A percentile compares a stretch with the other conserved stretches of the same genome.
Evolutionary conservation across 1,140 invertebrate genomes (phyloP).

Genomic region (Charaxes varanes): DNA sequence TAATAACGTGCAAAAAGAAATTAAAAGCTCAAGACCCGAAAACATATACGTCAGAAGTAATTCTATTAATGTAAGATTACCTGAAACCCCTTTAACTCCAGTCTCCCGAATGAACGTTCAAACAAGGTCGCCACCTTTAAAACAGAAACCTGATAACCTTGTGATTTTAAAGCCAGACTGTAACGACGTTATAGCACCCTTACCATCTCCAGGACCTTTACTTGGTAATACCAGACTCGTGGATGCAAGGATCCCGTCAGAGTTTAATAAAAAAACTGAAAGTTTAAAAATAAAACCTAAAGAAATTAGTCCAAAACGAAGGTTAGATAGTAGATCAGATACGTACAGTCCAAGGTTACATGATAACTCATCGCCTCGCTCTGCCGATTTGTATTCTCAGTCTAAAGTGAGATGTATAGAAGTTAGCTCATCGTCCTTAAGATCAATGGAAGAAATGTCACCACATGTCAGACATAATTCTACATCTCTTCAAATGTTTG

Average conservation of each 20-base stretch:
- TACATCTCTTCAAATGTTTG: slow-evolving; percentile 82
- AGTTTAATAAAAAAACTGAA: slow-evolving; percentile 48
- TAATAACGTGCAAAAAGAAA: slow-evolving; percentile 43
- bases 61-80: slow-evolving; percentile 73
- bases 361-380: slow-evolving; percentile 54
- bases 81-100: slow-evolving; percentile 55
- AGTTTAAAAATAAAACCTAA: slow-evolving; percentile 46
- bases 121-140: slow-evolving; percentile 54
- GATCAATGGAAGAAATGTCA: slow-evolving; percentile 76
- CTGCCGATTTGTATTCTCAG: slow-evolving; percentile 60
- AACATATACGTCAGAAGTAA: slow-evolving; percentile 68
- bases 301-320: slow-evolving; percentile 57
- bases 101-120: slow-evolving; percentile 49
- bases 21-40: slow-evolving; percentile 47
- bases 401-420: slow-evolving; percentile 74
- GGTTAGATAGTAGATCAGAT: slow-evolving; percentile 55
- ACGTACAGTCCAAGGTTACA: slow-evolving; percentile 62
- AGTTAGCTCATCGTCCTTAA: slow-evolving; percentile 63
- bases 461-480: slow-evolving; percentile 65
- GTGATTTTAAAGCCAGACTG: slow-evolving; percentile 74
- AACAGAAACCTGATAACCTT: slow-evolving; percentile 73
- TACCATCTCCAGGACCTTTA: slow-evolving; percentile 86
- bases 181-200: slow-evolving; percentile 72
- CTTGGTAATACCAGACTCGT: slow-evolving; percentile 86
- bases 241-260: slow-evolving; percentile 68